Base-by-base conservation (phyloP, 2,888 invertebrate genomes). In the Imbricaverruca yamaguchii region DNA sequence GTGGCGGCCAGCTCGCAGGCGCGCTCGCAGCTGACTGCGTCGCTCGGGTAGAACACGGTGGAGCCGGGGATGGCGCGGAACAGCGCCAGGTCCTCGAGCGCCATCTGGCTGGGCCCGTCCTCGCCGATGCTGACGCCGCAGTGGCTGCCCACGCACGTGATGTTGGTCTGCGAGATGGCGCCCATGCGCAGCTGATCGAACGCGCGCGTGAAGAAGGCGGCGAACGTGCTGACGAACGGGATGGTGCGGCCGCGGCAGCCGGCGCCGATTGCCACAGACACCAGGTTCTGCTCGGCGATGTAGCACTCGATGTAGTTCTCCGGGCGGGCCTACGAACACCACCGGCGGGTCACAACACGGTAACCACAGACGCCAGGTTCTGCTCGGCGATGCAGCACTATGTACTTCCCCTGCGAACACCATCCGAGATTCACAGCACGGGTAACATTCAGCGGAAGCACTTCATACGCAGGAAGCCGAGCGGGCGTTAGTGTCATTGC, bases 301-400 rank as follows among this genome's bases (percentile, higher is more conserved):
- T 94, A 99, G 87, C 99, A 98, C 89, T 99, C 99, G 85, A 99
- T 92, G 89, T 94, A 97, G 84, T 95, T 92, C 81, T 90, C 89
- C 1, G 92, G 90, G 83, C 86, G 87, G 23, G 85, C 87, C 85
- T 87, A 85, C 23, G 83, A 80, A 63, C 53, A 23, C 65, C 59
- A 77, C 61, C 80, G 8, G n/a, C n/a, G n/a, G n/a, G n/a, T n/a
- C n/a, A n/a, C n/a, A n/a, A n/a, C n/a, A n/a, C n/a, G n/a, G 97
- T 95, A 0, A 95, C 98, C 82, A 97, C 96, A 80, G 97, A 97
- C 83, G 96, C 96, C 86, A 98, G 89, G 89, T 97, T 98, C 90
- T 99, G 99, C 87, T 99, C 99, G 82, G 99, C 99, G 86, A 99
- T 99, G 90, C 94, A 99, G 87, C 99, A 98, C 89, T 99, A 99